Conservation (phyloP, 2,888 invertebrate genomes). For the Blera fallax region DNA sequence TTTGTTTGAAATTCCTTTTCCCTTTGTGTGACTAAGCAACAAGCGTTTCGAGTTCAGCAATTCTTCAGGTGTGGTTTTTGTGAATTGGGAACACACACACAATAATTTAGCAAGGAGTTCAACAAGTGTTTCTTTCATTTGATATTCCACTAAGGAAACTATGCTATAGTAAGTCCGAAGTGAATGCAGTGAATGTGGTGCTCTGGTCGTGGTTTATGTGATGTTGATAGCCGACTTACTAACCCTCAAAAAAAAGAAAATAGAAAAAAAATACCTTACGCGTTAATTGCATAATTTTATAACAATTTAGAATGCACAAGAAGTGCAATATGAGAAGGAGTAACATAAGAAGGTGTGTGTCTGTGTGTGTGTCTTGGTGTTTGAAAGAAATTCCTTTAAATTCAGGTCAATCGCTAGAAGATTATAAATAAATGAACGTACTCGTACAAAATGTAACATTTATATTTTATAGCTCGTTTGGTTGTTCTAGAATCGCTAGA, state of each 20-base stretch:
- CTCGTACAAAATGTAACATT: slow-evolving; percentile 1
- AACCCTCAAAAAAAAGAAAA: slow-evolving; percentile 11
- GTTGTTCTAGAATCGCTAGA: slow-evolving; percentile 11
- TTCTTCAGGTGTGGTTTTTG: slow-evolving; percentile 31
- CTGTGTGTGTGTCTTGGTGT: neutral
- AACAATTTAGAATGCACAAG: neutral
- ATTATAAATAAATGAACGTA: slow-evolving; percentile 46
- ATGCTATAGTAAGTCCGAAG: slow-evolving; percentile 69
- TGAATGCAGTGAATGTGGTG: slow-evolving; percentile 25
- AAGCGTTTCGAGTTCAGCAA: neutral
- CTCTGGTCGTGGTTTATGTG: neutral
- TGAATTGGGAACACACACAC: slow-evolving; percentile 28
- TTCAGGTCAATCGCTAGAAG: slow-evolving; percentile 57
- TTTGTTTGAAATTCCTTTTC: slow-evolving; percentile 27
- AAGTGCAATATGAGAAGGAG: slow-evolving; percentile 58
- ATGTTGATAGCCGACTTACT: slow-evolving; percentile 35
- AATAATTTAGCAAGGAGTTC: slow-evolving; percentile 13
- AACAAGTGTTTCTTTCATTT: slow-evolving; percentile 38
- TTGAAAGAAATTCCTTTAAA: slow-evolving; percentile 23
- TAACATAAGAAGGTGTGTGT: slow-evolving; percentile 66
- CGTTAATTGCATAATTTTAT: slow-evolving; percentile 65
- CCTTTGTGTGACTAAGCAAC: slow-evolving; percentile 6
- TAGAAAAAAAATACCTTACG: neutral
- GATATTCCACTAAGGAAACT: slow-evolving; percentile 9
- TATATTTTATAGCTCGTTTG: neutral